A percentile compares a stretch with the other conserved stretches of the same genome.
Evolutionary conservation across 2,797 vertebrate genomes (phyloP).

Genomic region (Yasuhikotakia modesta): DNA sequence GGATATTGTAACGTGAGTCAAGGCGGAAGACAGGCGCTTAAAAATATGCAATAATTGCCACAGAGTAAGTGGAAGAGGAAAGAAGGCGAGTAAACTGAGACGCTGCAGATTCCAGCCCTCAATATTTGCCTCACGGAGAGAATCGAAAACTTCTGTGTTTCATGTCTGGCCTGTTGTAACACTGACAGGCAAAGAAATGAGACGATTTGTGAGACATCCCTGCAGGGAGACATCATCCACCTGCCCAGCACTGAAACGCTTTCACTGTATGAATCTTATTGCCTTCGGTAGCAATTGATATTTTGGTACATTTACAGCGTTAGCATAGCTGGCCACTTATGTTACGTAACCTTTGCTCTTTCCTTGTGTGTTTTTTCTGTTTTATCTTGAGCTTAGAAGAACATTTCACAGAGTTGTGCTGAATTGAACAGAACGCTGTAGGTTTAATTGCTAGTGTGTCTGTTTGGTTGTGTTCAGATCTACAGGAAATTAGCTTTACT

Average conservation of each 20-base stretch:
- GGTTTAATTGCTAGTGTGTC: background rate
- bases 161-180: background rate
- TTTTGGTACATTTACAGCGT: slow-evolving; percentile 14
- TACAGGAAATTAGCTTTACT: slow-evolving; percentile 51
- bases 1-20: slow-evolving; percentile 37
- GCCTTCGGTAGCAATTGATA: slow-evolving; percentile 14
- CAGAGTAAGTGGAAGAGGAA: slow-evolving; percentile 25
- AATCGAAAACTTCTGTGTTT: background rate
- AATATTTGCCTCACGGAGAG: slow-evolving; percentile 16
- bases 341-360: background rate
- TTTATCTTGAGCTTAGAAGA: background rate
- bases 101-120: background rate
- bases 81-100: slow-evolving; percentile 36
- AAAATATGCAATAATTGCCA: slow-evolving; percentile 30
- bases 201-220: slow-evolving; percentile 10
- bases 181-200: slow-evolving; percentile 35
- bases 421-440: background rate
- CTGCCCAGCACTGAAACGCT: slow-evolving; percentile 20
- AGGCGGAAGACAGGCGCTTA: slow-evolving; percentile 28
- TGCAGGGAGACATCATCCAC: slow-evolving; percentile 28
- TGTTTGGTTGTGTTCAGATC: slow-evolving; percentile 15
- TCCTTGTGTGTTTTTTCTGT: background rate
- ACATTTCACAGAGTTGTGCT: background rate
- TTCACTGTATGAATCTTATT: slow-evolving; percentile 20
- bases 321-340: background rate